Conservation (phyloP, 2,888 invertebrate genomes). For the Palloptera scutellata region DNA sequence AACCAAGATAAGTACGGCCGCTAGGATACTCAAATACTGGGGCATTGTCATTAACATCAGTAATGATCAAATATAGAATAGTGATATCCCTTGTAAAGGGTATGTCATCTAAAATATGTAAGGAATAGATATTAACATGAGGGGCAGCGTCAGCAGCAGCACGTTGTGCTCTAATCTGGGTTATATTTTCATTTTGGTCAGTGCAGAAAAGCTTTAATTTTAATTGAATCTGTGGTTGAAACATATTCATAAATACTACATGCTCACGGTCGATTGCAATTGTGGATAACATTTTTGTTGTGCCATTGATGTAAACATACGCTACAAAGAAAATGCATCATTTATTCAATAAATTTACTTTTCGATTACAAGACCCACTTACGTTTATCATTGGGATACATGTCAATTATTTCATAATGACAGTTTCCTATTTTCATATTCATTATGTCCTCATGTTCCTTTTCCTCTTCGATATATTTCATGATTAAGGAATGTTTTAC, state of each 20-base stretch:
- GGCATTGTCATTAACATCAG: conserved; percentile 51
- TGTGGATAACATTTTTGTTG: conserved; percentile 43
- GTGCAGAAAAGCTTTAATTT: conserved; percentile 42
- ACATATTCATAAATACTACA: conserved; percentile 40
- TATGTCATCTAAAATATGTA: conserved; percentile 42
- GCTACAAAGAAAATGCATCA: conserved; percentile 35
- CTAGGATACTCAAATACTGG: conserved; percentile 45
- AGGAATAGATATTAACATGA: conserved; percentile 14
- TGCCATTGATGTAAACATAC: conserved; percentile 43
- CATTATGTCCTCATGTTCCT: conserved; percentile 40
- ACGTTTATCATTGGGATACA: conserved; percentile 47
- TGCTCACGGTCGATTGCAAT: conserved; percentile 48
- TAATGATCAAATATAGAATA: conserved; percentile 44
- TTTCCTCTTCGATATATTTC: conserved; percentile 46
- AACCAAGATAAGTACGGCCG: conserved; percentile 41
- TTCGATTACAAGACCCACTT: background rate
- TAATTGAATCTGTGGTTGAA: conserved; percentile 45
- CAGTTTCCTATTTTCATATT: conserved; percentile 42
- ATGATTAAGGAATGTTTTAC: conserved; percentile 44
- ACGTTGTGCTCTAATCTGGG: background rate
- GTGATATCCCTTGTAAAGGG: conserved; percentile 41
- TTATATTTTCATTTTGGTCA: background rate
- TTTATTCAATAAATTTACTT: background rate
- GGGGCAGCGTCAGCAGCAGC: background rate
- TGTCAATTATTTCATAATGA: conserved; percentile 38